Evolutionary conservation across 2,113 vertebrate genomes (phyloP), one percentile per base, ranked within the genome.

Genomic region (Oryzias melastigma): DNA sequence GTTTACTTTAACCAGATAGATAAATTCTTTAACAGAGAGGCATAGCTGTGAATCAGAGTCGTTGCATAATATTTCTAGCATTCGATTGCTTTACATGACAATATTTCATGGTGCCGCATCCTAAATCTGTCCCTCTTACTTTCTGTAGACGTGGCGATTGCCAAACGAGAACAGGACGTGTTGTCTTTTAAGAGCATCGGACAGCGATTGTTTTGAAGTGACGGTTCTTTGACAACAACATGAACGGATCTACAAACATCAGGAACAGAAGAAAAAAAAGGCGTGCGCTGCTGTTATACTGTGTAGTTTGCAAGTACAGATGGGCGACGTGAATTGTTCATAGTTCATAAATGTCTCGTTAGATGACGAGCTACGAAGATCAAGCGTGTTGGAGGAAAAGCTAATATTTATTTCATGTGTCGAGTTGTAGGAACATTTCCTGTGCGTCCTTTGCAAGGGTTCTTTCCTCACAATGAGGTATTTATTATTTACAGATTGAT

Each of bases 391-490:
- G 25, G 78, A 68, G 71, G 75, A 57, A 58, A 77, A 77, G 42
- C 55, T 74, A 29, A 71, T 84, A 86, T 87, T 87, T 88, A 85
- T 88, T 80, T 54, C 43, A 62, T 68, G 68, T 64, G 58, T 75
- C 83, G 57, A 80, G 75, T 46, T 59, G 63, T 83, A 88, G 84
- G 68, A 78, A 80, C 63, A 71, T 80, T 80, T 80, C 84, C 79
- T 88, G 67, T 84, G 71, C 58, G 78, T 20, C 75, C 85, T 88
- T 89, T 73, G 73, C 76, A 85, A 86, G 89, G 84, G 85, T 71
- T 85, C 58, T 85, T 89, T 84, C 91, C 90, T 92, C 88, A 92
- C 87, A 91, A 79, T 91, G 89, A 92, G 90, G 88, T 80, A 83
- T 83, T 85, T 90, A 88, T 88, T 87, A 85, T 85, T 75, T 83